A percentile compares a stretch with the other conserved stretches of the same genome.
These are phyloP conservation scores for Drosophila littoralis DNA, from an alignment of 1,140 invertebrate genomes.

Conservation along the genomic window DNA sequence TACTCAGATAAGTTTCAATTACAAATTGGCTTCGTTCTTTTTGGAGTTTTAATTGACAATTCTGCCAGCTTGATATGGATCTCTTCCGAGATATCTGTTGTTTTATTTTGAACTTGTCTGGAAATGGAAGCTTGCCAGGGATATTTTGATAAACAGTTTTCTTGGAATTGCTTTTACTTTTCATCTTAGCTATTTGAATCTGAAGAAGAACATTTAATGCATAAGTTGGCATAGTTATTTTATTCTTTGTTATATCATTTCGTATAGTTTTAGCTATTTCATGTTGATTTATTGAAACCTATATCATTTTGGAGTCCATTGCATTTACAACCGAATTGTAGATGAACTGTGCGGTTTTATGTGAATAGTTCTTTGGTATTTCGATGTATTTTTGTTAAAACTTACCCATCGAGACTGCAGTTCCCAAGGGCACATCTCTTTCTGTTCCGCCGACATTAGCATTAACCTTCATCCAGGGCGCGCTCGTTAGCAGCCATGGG, in stretches of 20 bases:
- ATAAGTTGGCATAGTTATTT: not conserved
- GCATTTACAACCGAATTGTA: not conserved
- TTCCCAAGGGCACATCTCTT: conserved; percentile 16
- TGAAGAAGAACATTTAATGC: no score
- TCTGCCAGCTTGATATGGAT: conserved; percentile 62
- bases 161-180: not conserved
- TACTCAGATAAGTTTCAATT: conserved; percentile 77
- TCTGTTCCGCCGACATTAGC: conserved; percentile 37
- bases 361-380: conserved; percentile 1
- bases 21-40: conserved; percentile 76
- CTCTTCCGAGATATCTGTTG: conserved; percentile 9
- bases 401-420: conserved; percentile 3
- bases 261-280: not conserved
- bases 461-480: conserved; percentile 35
- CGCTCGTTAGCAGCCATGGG: conserved; percentile 48
- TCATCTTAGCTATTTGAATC: no score
- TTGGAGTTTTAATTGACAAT: conserved; percentile 71
- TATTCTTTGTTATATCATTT: not conserved
- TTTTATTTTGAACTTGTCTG: not conserved
- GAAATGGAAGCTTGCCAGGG: not conserved
- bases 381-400: not conserved
- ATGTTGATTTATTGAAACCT: conserved; percentile 1
- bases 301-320: conserved; percentile 1
- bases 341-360: conserved; percentile 4
- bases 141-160: not conserved